Base-by-base conservation (phyloP, 2,888 invertebrate species). In the Smittia aterrima region DNA sequence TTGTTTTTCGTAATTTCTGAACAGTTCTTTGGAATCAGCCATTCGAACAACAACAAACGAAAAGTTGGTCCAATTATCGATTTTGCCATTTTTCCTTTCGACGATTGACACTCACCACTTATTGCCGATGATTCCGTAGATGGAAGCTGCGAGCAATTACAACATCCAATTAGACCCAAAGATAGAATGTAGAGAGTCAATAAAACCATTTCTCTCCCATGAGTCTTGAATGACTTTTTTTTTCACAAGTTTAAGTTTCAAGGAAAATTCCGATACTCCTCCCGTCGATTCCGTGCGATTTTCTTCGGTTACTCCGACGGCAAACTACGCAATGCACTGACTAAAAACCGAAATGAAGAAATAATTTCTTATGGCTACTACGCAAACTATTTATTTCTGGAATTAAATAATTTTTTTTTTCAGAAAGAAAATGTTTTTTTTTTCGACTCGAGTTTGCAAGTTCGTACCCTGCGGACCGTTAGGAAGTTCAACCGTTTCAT, bases 21-120 rank as follows among this genome's bases (percentile, higher is more conserved):
- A 7, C 38, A 38, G 9, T 38, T 38, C 6, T 38, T 38, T 9
- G 9, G 6, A 38, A 38, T n/a, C 47, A 47, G 47, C 47, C 47
- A 16, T 47, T n/a, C 16, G 11, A 47, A 6, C 47, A 47, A 32
- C 58, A 47, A 16, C 18, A 18, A 16, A 2, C 7, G n/a, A 4
- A 18, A 58, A 20, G 18, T 20, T 58, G 58, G 22, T 58, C 58
- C 58, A 58, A 58, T 58, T 58, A 58, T 58, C 22, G 58, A 58
- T 58, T 58, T 58, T 58, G 47, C 47, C n/a, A 47, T 58, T 58
- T 58, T 58, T 22, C 18, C 18, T 58, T 22, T 58, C 18, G 3
- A n/a, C n/a, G n/a, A 47, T 3, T 47, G 4, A 16, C 13, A 58
- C 58, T n/a, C 18, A 58, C 58, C 58, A 58, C n/a, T 58, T 18